Evolutionary conservation across 1,140 invertebrate genomes (phyloP).

Genomic region (Heliothis virescens): DNA sequence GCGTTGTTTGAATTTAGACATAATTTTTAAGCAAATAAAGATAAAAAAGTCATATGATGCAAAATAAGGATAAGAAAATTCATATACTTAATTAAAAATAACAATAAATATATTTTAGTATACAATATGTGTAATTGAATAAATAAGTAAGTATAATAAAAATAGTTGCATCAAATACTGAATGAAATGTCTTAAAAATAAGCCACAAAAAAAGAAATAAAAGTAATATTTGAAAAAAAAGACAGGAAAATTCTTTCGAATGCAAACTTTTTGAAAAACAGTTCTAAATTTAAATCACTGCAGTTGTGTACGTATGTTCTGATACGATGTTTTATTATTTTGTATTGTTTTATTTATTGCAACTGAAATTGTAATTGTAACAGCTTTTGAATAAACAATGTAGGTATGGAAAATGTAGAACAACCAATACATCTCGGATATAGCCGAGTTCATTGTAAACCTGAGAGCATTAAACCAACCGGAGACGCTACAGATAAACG

Average conservation of each 20-base stretch:
- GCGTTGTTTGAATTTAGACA: background rate
- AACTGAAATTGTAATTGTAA: background rate
- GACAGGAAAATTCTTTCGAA: background rate
- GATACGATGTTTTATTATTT: conserved; percentile 41
- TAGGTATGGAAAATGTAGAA: background rate
- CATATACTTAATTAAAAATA: too few relatives aligned
- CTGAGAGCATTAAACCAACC: too few relatives aligned
- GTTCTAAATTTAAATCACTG: conserved; percentile 9
- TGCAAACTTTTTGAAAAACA: background rate
- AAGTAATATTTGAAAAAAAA: background rate
- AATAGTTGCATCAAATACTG: background rate
- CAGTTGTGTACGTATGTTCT: background rate
- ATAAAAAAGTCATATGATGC: background rate
- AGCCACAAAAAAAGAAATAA: background rate
- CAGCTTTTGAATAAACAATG: conserved; percentile 21
- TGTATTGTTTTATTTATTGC: conserved; percentile 33
- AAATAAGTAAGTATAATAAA: background rate
- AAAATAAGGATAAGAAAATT: background rate
- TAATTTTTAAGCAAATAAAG: background rate
- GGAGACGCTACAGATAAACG: too few relatives aligned
- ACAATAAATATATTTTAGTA: background rate
- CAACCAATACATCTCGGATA: conserved; percentile 1
- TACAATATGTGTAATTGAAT: background rate
- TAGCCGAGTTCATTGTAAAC: background rate
- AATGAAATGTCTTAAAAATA: too few relatives aligned